Evolutionary conservation across 2,888 invertebrate species (phyloP), one percentile per base, ranked within the genome.

Genomic region (Strigamia crassipes): DNA sequence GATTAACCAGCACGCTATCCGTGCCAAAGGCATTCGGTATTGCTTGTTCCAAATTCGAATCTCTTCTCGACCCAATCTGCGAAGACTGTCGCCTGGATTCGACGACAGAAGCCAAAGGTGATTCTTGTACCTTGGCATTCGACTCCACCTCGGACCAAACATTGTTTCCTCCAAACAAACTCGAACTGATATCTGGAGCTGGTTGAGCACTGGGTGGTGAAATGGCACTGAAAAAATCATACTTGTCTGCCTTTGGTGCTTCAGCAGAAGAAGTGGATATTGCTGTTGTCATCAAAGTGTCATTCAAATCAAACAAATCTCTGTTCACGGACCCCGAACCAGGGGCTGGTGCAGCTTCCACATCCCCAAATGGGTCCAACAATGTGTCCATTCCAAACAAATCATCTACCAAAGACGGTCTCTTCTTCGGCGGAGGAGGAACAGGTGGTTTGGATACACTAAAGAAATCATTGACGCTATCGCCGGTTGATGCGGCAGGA

Each of bases 291-390:
- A 77, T 10, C 8, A 41, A 8, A 8, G 82, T 12, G 34, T 79
- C 41, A 13, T 73, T 46, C 42, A 77, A 77, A 23, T 73, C 73
- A 13, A 82, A 78, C n/a, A 78, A 42, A 13, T 82, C 82, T 15
- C 81, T 38, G 8, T 78, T 66, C 4, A 9, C 61, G 8, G 61
- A 18, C 12, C 46, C 46, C 5, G 46, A 66, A n/a, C 23, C 18
- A 3, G 51, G 1, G 5, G n/a, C 18, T 6, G 51, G 15, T 51
- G 51, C 15, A 15, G 6, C 38, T 3, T 5, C 73, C 9, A 81
- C 81, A 51, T 78, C 78, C 21, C 51, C 38, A 21, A 18, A 27
- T 8, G 34, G 41, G 10, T 78, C 78, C 27, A 78, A 10, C 15
- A 31, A 5, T 31, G 78, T 21, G 18, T 78, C 78, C 34, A 38